Conservation (phyloP, 2,888 invertebrate genomes). For the Coenonympha glycerion region DNA sequence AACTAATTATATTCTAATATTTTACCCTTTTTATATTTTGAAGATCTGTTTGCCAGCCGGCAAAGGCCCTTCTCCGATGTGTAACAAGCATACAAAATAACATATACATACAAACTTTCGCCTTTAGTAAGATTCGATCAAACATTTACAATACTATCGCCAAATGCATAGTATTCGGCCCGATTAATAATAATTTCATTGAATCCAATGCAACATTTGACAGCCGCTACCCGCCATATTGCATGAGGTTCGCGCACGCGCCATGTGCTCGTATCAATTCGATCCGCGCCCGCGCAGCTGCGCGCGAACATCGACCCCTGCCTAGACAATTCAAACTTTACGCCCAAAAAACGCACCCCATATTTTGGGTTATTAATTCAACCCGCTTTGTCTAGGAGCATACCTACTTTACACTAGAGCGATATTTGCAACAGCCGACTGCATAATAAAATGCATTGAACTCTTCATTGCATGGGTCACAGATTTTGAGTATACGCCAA, state of each 20-base stretch:
- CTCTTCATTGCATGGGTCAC: slow-evolving; percentile 30
- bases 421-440: slow-evolving; percentile 62
- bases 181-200: slow-evolving; percentile 1
- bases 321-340: slow-evolving; percentile 40
- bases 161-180: neutral
- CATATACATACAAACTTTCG: too few relatives aligned
- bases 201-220: slow-evolving; percentile 18
- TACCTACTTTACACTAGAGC: slow-evolving; percentile 39
- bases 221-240: slow-evolving; percentile 27
- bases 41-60: too few relatives aligned
- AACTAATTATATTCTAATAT: too few relatives aligned
- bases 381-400: slow-evolving; percentile 60
- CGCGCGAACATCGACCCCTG: slow-evolving; percentile 55
- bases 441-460: slow-evolving; percentile 56
- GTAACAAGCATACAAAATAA: too few relatives aligned
- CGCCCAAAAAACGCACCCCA: slow-evolving; percentile 53
- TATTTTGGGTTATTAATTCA: slow-evolving; percentile 65
- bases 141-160: neutral
- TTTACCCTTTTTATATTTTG: too few relatives aligned
- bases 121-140: too few relatives aligned
- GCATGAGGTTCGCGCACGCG: slow-evolving; percentile 51
- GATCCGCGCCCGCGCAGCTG: slow-evolving; percentile 69
- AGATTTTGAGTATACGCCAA: slow-evolving; percentile 3
- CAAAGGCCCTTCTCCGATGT: too few relatives aligned
- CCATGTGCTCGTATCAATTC: slow-evolving; percentile 63